Percentiles rank a stretch among this genome's conserved stretches.
Evolutionary conservation across 2,888 invertebrate species (phyloP).

Genomic region (Macrosiphum euphorbiae): DNA sequence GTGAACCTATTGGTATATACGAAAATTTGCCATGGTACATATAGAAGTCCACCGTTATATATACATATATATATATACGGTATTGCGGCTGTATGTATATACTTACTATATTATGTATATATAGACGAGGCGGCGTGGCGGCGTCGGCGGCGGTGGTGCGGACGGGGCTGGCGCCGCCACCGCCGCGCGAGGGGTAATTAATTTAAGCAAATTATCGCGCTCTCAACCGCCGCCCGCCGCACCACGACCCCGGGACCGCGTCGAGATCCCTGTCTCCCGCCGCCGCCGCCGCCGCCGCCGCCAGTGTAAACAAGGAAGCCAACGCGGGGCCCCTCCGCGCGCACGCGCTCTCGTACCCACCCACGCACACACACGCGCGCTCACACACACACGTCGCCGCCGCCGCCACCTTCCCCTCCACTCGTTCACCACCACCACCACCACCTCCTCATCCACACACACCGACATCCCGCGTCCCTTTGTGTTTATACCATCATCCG

Average conservation of each 20-base stretch:
- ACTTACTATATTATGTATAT: not conserved
- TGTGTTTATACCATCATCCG: constrained; percentile 45
- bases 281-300: constrained; percentile 6
- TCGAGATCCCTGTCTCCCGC: constrained; percentile 13
- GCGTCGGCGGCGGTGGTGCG: not conserved
- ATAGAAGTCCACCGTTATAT: not conserved
- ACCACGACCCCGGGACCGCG: not conserved
- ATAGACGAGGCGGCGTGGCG: not conserved
- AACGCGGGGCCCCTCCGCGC: constrained; percentile 19
- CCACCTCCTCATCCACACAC: not conserved
- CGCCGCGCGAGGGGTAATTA: constrained; percentile 61
- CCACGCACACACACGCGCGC: not conserved
- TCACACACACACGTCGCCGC: not conserved
- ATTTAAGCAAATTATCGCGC: constrained; percentile 65
- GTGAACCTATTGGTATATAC: not conserved
- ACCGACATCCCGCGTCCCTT: constrained; percentile 40
- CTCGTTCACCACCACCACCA: not conserved
- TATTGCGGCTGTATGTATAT: not conserved
- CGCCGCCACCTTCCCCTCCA: not conserved
- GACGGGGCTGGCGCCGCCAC: constrained; percentile 37
- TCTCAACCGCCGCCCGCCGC: constrained; percentile 58
- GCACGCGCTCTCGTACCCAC: not conserved
- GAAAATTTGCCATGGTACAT: not conserved
- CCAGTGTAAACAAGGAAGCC: constrained; percentile 64
- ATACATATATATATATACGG: not conserved